Evolutionary conservation across 2,888 invertebrate genomes (phyloP), one percentile per base, ranked within the genome.

Genomic region (Heliconius ismenius): DNA sequence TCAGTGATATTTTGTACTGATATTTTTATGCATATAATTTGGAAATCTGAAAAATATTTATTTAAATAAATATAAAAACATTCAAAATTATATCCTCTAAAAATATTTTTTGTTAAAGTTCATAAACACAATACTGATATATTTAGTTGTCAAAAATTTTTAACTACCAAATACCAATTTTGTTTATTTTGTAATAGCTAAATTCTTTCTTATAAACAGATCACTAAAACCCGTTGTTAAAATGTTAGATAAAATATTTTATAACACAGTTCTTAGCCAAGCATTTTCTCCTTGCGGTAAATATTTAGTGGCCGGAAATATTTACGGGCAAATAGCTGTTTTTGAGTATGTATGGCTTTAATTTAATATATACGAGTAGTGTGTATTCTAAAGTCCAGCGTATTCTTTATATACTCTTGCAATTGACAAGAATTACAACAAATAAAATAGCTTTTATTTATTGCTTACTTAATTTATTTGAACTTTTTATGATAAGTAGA

Each of bases 281-380:
- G 94, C 96, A 2, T 96, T 97, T 89, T 98, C 98, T 0, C 96
- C 97, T 0, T 97, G 97, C 87, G 97, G 98, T 10, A 96, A 97
- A 87, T 98, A 96, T 90, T 95, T 98, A 74, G 94, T 97, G 77
- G 96, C 97, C 81, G 98, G 97, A 26, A 98, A 97, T 90, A 96
- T 97, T 83, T 98, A 97, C 88, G 98, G 98, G 9, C 96, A 97
- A 86, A 95, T 98, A 75, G 97, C 97, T 49, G 93, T 98, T 74
- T 98, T 96, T 88, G 96, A 97, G 98, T 98, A 91, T 95, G 96
- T 95, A 63, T 43, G 7, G 62, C 26, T 6, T 62, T 67, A 10
- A 65, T 65, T 32, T 11, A 4, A 13, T 65, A 36, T 36, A 9
- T 24, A 26, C 11, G 21, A 18, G 15, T 54, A 54, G 18, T n/a